phyloP scores from a whole-genome alignment of 2,797 vertebrate genomes.

The Hypotaenidia philippensis region DNA sequence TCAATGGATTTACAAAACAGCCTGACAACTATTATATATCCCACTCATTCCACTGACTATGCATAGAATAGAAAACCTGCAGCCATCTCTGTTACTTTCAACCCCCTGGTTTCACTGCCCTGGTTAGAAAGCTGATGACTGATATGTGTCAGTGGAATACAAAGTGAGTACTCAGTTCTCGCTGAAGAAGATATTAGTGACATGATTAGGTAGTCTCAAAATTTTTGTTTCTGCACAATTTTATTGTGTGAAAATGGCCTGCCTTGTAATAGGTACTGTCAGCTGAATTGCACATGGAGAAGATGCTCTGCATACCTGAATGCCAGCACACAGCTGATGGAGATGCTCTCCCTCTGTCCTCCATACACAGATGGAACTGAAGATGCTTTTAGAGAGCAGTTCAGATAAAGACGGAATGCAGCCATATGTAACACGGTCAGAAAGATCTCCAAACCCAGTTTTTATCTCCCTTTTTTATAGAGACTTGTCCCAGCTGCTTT shows the following conservation, averaged over 20 bases:
- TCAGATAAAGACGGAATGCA: neutral
- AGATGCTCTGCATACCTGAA: neutral
- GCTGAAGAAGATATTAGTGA: neutral
- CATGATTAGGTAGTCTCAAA: neutral
- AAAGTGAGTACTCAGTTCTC: neutral
- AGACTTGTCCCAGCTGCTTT: neutral
- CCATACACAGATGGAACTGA: neutral
- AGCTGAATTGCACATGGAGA: neutral
- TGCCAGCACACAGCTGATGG: fast-evolving
- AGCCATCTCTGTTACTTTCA: neutral
- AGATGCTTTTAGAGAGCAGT: neutral
- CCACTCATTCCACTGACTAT: neutral
- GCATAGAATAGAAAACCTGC: neutral
- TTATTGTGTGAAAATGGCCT: neutral
- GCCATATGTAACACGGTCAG: neutral
- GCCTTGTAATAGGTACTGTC: neutral
- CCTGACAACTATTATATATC: neutral
- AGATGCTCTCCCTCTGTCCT: neutral
- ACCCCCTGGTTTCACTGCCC: neutral
- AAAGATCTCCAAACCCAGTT: neutral
- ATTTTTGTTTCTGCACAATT: neutral
- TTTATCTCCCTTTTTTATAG: neutral
- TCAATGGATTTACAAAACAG: neutral
- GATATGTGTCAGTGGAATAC: neutral
- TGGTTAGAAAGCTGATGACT: neutral